Evolutionary conservation across 2,888 invertebrate genomes (phyloP).

Genomic region (Synanthedon formicaeformis): DNA sequence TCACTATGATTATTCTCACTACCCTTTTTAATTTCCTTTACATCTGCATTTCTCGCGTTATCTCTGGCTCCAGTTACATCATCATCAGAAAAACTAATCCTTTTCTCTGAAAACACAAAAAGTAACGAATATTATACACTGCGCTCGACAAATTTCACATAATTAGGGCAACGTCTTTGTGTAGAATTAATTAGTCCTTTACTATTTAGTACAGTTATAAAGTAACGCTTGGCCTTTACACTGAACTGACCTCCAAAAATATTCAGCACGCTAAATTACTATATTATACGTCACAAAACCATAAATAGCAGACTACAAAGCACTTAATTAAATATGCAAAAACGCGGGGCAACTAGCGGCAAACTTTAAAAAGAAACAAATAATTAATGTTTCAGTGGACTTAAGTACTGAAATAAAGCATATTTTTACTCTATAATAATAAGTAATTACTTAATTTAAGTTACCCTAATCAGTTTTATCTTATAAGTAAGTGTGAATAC

Average conservation of each 20-base stretch:
- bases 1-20: constrained; percentile 21
- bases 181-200: background rate
- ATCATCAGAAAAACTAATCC: constrained; percentile 23
- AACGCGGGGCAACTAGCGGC: no score
- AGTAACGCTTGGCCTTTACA: background rate
- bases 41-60: constrained; percentile 7
- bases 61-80: constrained; percentile 17
- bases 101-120: constrained; percentile 25
- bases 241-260: constrained; percentile 3
- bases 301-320: no score
- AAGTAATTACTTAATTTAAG: no score
- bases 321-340: no score
- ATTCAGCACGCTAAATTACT: constrained; percentile 3
- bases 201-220: constrained; percentile 1
- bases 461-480: no score
- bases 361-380: no score
- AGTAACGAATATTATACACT: no score
- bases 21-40: constrained; percentile 12
- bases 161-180: background rate
- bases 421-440: no score
- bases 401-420: no score
- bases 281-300: background rate
- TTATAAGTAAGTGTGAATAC: no score
- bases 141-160: no score
- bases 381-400: no score